Conservation (phyloP, 2,113 vertebrate species). For the Etia nguti region DNA sequence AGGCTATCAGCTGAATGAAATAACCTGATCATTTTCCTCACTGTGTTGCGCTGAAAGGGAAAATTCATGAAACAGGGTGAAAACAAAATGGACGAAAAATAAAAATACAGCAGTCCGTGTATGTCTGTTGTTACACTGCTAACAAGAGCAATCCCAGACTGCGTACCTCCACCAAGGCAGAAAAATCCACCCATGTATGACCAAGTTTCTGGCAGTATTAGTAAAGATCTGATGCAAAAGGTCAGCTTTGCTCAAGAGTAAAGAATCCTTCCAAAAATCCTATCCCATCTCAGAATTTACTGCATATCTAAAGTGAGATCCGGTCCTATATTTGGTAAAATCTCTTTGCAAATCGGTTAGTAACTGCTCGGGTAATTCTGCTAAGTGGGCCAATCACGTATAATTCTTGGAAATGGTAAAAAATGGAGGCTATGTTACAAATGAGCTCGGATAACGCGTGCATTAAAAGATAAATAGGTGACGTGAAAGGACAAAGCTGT, state of each 20-base stretch:
- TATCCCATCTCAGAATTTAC: neutral
- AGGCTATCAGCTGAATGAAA: conserved; percentile 1
- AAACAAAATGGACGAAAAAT: neutral
- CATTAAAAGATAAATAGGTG: neutral
- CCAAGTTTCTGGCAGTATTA: neutral
- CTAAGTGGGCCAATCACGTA: neutral
- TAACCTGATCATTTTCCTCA: neutral
- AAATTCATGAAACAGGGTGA: neutral
- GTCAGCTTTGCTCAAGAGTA: neutral
- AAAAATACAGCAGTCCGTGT: neutral
- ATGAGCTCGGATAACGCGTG: neutral
- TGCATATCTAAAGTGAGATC: neutral
- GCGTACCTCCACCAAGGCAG: neutral
- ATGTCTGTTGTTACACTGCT: neutral
- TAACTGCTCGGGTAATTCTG: neutral
- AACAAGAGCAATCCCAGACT: neutral
- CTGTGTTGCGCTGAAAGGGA: neutral
- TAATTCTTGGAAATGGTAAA: neutral
- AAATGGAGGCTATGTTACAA: neutral
- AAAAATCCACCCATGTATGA: neutral
- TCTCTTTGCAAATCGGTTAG: neutral
- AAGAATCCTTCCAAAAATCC: neutral
- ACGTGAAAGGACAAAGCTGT: neutral
- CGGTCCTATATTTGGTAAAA: neutral
- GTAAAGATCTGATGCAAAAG: neutral